phyloP scores from a whole-genome alignment of 2,888 invertebrate genomes.

The Nomada ferruginata region DNA sequence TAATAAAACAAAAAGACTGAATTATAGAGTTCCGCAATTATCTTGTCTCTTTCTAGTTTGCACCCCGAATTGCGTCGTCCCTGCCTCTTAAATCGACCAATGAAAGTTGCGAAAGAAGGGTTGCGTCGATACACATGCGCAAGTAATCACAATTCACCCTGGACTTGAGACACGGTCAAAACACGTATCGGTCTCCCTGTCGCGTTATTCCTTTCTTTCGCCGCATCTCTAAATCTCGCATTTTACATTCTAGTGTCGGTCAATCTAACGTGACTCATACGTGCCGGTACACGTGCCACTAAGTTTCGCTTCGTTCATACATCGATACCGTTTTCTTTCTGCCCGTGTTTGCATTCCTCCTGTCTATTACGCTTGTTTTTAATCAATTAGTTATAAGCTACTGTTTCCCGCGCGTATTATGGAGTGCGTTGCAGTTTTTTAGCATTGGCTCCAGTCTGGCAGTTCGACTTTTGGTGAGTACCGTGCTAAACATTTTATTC shows the following conservation, averaged over 20 bases:
- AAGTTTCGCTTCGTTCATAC: not conserved
- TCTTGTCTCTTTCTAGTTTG: not conserved
- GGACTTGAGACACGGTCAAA: constrained; percentile 57
- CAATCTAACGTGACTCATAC: not conserved
- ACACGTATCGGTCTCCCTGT: constrained; percentile 56
- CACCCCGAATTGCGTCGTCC: constrained; percentile 26
- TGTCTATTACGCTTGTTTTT: constrained; percentile 1
- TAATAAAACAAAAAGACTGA: not conserved
- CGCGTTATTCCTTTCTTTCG: constrained; percentile 50
- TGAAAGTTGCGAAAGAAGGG: constrained; percentile 52
- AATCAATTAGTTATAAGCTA: constrained; percentile 31
- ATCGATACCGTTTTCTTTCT: not conserved
- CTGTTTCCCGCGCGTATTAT: constrained; percentile 71
- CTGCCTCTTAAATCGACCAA: constrained; percentile 45
- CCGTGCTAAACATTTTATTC: not conserved
- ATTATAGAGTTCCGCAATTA: not conserved
- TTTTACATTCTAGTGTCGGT: constrained; percentile 18
- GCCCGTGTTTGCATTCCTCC: not conserved
- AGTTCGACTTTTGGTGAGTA: constrained; percentile 78
- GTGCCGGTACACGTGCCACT: not conserved
- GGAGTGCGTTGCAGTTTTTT: constrained; percentile 80
- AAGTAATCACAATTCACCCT: constrained; percentile 67
- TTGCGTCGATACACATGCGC: constrained; percentile 65
- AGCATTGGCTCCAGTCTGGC: constrained; percentile 77
- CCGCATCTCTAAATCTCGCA: constrained; percentile 17